A percentile compares a stretch with the other conserved stretches of the same genome.
These are phyloP conservation scores for Nematopogon swammerdamellus DNA, from an alignment of 2,888 invertebrate species.

Conservation along the genomic window DNA sequence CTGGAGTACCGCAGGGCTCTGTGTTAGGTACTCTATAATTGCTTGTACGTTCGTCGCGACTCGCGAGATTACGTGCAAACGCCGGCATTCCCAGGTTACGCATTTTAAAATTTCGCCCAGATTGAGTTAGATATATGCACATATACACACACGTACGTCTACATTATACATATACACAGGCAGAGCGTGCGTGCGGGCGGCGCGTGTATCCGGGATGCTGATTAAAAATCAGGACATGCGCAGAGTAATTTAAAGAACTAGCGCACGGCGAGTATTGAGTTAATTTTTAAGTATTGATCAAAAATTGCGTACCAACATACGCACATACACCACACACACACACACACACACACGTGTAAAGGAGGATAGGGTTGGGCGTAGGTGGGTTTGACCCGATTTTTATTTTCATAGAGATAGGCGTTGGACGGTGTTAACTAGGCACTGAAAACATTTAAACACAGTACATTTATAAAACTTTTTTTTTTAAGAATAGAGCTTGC, in stretches of 20 bases:
- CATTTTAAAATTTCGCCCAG: background rate
- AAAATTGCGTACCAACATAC: conserved; percentile 45
- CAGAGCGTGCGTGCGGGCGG: conserved; percentile 15
- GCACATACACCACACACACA: conserved; percentile 7
- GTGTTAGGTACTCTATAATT: too few species aligned
- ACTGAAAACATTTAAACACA: too few species aligned
- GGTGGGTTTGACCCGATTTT: too few species aligned
- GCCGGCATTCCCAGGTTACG: background rate
- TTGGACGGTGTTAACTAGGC: too few species aligned
- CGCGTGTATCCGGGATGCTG: conserved; percentile 25
- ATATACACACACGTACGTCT: background rate
- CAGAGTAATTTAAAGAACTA: conserved; percentile 56
- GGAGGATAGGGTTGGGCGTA: background rate
- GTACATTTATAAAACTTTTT: too few species aligned
- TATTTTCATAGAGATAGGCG: too few species aligned
- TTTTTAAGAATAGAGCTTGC: too few species aligned
- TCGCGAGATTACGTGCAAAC: too few species aligned
- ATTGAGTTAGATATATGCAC: background rate
- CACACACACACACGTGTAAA: background rate
- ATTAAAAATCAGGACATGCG: conserved; percentile 58
- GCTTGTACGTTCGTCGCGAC: too few species aligned
- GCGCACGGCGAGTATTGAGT: conserved; percentile 39
- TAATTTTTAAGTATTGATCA: conserved; percentile 59
- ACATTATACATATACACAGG: conserved; percentile 1
- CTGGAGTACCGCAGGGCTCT: too few species aligned